Base-by-base conservation (phyloP, 2,797 vertebrate genomes). In the Picus viridis region DNA sequence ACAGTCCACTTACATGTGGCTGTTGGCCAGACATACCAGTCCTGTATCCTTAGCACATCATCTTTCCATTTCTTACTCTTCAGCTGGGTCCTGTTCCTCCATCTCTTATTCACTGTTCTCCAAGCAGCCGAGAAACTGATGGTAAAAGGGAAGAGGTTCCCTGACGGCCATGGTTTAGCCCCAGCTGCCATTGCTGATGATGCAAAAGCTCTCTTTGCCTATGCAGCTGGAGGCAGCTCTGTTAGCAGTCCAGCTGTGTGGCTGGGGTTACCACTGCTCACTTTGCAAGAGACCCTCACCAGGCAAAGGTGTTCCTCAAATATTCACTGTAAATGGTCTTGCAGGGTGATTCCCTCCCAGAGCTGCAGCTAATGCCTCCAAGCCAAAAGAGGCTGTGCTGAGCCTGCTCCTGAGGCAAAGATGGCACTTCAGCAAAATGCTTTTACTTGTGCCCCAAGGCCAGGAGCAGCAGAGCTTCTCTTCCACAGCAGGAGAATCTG, bases 1-100 rank as follows among this genome's bases (percentile, higher is more conserved):
- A 53, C 75, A 87, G n/a, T 59, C 34, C 47, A 56, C 36, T 88
- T 68, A 56, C 74, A 62, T 69, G 30, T 10, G 18, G 47, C 65
- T 30, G n/a, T 92, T 74, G 88, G 88, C 56, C 84, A 93, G 65
- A 91, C 93, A 80, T 65, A 65, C 26, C 20, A 56, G 80, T 15
- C 72, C 29, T 58, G 10, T 68, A 27, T 71, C 29, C 24, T 86
- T 90, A 69, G 71, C 58, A 85, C 22, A 10, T 77, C 16, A 36
- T 87, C 68, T 70, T 88, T 88, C 63, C 74, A 10, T 57, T 83
- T 90, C 27, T 65, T 74, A 30, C 32, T 59, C 86, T 83, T 70
- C 62, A 36, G 0, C 30, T 78, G 49, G 6, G 12, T 80, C 10
- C 32, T 83, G 10, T 12, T 41, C 22, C 90, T 94, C 59, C 43